These are phyloP conservation scores for Neolamprologus sp. DNA, from an alignment of 2,113 vertebrate genomes.

Conservation along the genomic window DNA sequence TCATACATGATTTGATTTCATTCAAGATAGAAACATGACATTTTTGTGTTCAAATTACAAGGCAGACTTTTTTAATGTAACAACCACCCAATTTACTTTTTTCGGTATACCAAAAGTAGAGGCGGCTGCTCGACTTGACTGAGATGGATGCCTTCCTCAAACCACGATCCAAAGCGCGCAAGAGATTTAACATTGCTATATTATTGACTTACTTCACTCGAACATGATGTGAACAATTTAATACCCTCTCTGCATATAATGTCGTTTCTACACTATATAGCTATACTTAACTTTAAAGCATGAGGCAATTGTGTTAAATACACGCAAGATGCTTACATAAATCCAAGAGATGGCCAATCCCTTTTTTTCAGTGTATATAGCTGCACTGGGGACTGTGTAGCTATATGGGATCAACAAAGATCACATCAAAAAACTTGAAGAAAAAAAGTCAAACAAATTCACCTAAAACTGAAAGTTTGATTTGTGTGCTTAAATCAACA, in stretches of 20 bases:
- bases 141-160: neutral
- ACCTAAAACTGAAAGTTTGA: neutral
- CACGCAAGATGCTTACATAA: neutral
- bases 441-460: neutral
- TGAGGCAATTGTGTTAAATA: neutral
- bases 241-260: neutral
- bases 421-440: neutral
- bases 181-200: neutral
- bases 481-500: neutral
- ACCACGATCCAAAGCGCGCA: fast-evolving
- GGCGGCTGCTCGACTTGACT: neutral
- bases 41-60: neutral
- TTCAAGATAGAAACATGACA: neutral
- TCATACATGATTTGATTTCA: neutral
- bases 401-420: neutral
- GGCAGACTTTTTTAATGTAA: neutral
- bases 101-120: neutral
- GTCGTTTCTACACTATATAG: neutral
- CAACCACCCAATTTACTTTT: neutral
- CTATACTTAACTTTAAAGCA: neutral
- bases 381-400: neutral
- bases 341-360: neutral
- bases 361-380: neutral
- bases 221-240: fast-evolving
- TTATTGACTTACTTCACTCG: neutral